Percentiles rank a stretch among this genome's conserved stretches.
These are phyloP conservation scores for Scleropages formosus DNA, from an alignment of 2,797 vertebrate genomes.

Conservation along the genomic window DNA sequence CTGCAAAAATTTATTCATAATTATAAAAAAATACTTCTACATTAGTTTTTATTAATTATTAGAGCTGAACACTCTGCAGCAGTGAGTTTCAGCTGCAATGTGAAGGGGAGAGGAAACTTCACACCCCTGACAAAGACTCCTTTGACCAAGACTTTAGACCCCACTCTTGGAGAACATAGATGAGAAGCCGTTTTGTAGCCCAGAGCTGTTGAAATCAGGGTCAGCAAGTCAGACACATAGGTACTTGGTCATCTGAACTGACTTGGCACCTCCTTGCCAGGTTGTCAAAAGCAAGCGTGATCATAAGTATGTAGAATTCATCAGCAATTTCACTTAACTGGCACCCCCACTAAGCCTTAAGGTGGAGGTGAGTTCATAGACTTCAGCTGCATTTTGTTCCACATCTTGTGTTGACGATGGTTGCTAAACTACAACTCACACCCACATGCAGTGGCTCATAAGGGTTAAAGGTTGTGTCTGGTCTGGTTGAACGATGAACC, in stretches of 20 bases:
- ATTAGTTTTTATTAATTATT: not conserved
- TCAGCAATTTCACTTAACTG: not conserved
- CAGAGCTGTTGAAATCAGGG: constrained; percentile 35
- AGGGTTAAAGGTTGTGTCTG: constrained; percentile 29
- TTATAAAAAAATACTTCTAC: not conserved
- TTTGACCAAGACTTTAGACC: constrained; percentile 51
- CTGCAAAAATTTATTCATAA: no score
- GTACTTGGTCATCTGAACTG: constrained; percentile 39
- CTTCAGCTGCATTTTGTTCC: constrained; percentile 15
- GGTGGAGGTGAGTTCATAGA: not conserved
- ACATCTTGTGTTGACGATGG: constrained; percentile 22
- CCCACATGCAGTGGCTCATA: constrained; percentile 11
- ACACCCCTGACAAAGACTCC: constrained; percentile 48
- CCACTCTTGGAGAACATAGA: constrained; percentile 42
- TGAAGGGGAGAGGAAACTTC: not conserved
- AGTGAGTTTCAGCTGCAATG: not conserved
- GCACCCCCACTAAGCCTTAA: no score
- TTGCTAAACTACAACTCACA: constrained; percentile 29
- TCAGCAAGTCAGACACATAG: constrained; percentile 36
- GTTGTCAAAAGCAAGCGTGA: not conserved
- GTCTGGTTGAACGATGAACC: constrained; percentile 52
- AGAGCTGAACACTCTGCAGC: not conserved
- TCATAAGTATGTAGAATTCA: not conserved
- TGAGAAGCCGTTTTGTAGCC: constrained; percentile 8
- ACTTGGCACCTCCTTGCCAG: constrained; percentile 52